Evolutionary conservation across 1,140 invertebrate species (phyloP), one percentile per base, ranked within the genome.

Genomic region (Plodia interpunctella): DNA sequence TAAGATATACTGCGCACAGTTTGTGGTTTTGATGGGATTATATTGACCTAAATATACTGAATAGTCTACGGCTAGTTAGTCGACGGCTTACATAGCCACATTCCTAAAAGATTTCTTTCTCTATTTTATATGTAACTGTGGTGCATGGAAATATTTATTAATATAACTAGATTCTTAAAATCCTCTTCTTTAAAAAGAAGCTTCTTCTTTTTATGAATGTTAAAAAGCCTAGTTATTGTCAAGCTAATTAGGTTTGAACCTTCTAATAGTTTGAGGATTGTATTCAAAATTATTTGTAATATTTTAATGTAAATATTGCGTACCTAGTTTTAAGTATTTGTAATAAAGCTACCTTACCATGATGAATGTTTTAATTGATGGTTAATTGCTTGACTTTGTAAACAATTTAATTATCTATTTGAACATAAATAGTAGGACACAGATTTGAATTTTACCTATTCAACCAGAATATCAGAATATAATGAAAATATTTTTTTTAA

Each of bases 301-400:
- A 70, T 68, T 80, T 80, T 82, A 78, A 82, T 85, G 82, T 83
- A 83, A 74, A 83, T 79, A 80, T 71, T 76, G 71, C 76, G 76
- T 80, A 76, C 74, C 69, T 44, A 44, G 44, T 72, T 72, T 72
- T 74, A 78, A 63, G 6, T 76, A 77, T 78, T 84, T 81, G 68
- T 78, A 84, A 84, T 82, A 84, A 84, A 80, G 73, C 76, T 80
- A 83, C 70, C 75, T 74, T 79, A 79, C 66, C 64, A 72, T 74
- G 61, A 80, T 71, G 44, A 63, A 62, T 79, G 77, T 80, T 81
- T 80, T 63, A 74, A 66, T 83, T 62, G 32, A 35, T 35, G 32
- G 9, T 13, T 10, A 35, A 5, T 11, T 35, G 8, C 32, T 3
- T 35, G 32, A 35, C 10, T 35, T 11, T 10, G 10, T 35, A 35